Percentiles rank a stretch among this genome's conserved stretches.
Evolutionary conservation across 2,113 vertebrate species (phyloP).

Genomic region (Petaurus breviceps): DNA sequence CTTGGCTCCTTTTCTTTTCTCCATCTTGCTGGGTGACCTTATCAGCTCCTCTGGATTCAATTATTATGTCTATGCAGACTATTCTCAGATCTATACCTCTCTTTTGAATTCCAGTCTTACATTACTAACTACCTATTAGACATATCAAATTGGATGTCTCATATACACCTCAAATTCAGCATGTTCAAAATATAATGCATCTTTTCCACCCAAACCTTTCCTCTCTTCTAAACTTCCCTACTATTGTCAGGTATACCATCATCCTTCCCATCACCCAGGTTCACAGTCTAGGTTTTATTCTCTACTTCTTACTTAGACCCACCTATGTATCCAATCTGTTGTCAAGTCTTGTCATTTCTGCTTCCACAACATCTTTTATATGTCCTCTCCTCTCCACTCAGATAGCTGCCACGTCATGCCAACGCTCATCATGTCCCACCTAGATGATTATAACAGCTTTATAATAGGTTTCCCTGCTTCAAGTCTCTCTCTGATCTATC

Average conservation of each 20-base stretch:
- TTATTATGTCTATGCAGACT: not conserved
- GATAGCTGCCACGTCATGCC: not conserved
- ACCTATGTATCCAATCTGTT: not conserved
- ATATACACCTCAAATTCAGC: not conserved
- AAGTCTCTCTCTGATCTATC: not conserved
- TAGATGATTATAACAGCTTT: not conserved
- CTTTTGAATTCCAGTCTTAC: not conserved
- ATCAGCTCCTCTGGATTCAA: not conserved
- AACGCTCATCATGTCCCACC: not conserved
- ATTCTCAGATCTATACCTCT: not conserved
- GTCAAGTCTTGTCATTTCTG: not conserved
- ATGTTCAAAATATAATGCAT: not conserved
- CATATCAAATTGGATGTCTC: not conserved
- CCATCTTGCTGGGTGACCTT: not conserved
- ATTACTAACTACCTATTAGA: not conserved
- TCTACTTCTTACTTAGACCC: not conserved
- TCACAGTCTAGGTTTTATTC: not conserved
- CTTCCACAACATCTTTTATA: not conserved
- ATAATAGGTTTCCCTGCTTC: not conserved
- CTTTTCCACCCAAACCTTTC: not conserved
- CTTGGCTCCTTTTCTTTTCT: too few species aligned
- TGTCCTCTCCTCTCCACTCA: not conserved
- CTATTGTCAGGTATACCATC: not conserved
- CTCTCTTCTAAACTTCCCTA: not conserved
- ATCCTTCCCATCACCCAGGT: not conserved